phyloP scores from a whole-genome alignment of 2,113 vertebrate species.

The Tetraodon nigroviridis region DNA sequence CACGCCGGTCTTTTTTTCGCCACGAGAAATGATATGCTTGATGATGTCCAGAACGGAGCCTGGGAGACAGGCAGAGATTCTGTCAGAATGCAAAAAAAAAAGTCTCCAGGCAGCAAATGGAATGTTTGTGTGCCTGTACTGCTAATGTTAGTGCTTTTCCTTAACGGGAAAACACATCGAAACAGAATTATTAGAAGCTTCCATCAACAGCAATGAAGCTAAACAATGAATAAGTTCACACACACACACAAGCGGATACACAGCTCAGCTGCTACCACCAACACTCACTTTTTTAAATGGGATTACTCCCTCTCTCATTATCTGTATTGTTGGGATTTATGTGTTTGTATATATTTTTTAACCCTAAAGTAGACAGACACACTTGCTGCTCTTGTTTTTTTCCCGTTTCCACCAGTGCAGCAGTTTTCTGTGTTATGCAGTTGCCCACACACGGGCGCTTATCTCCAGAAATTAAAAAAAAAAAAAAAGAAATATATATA shows the following conservation, averaged over 20 bases:
- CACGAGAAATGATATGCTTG: constrained; percentile 89
- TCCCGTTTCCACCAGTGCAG: background rate
- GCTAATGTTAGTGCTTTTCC: no score
- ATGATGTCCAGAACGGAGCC: constrained; percentile 95
- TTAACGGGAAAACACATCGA: no score
- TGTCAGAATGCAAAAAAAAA: background rate
- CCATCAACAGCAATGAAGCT: no score
- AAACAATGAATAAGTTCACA: no score
- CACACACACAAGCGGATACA: no score
- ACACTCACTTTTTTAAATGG: background rate
- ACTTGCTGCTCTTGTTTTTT: background rate
- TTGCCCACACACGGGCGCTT: background rate
- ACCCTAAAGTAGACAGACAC: background rate
- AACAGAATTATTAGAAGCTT: no score
- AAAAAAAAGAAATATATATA: no score
- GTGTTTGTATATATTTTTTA: background rate
- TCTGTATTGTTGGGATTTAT: background rate
- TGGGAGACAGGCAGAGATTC: constrained; percentile 39
- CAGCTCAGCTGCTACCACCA: no score
- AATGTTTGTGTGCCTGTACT: background rate
- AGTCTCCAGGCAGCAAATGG: constrained; percentile 11
- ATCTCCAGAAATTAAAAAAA: background rate
- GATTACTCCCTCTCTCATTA: background rate
- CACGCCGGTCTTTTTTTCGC: constrained; percentile 90
- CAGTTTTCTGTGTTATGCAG: background rate